Conservation (phyloP, 2,797 vertebrate genomes). For the Anableps anableps region DNA sequence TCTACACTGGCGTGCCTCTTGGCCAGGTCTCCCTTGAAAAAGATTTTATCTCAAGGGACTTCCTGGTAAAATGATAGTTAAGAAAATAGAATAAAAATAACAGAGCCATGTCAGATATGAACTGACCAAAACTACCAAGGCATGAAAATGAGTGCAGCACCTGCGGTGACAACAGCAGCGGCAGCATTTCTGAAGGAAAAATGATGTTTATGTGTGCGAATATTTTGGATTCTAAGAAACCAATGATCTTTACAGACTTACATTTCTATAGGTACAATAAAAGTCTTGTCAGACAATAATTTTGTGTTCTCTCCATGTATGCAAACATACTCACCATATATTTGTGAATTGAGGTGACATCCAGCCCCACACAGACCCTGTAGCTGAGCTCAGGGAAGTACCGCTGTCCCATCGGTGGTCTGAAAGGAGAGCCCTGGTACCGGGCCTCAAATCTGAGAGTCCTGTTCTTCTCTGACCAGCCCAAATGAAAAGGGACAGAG, state of each 20-base stretch:
- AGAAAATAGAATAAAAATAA: too few species aligned
- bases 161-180: not conserved
- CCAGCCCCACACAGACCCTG: constrained; percentile 90
- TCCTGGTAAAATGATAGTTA: too few species aligned
- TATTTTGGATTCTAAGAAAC: not conserved
- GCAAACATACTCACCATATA: constrained; percentile 86
- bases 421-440: constrained; percentile 89
- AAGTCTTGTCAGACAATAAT: not conserved
- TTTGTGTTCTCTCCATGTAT: not conserved
- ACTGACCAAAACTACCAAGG: too few species aligned
- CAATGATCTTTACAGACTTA: not conserved
- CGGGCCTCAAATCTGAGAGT: constrained; percentile 89
- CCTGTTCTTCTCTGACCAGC: constrained; percentile 89
- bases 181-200: not conserved
- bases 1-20: too few species aligned
- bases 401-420: constrained; percentile 74
- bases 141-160: too few species aligned
- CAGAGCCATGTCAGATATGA: too few species aligned
- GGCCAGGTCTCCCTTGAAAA: too few species aligned
- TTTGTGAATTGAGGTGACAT: constrained; percentile 95
- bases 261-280: not conserved
- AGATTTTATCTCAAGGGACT: too few species aligned
- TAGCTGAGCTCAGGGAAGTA: constrained; percentile 91
- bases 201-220: not conserved
- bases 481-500: constrained; percentile 94